Percentiles rank a stretch among this genome's conserved stretches.
phyloP scores from a whole-genome alignment of 2,888 invertebrate genomes.

The Oithona nana region DNA sequence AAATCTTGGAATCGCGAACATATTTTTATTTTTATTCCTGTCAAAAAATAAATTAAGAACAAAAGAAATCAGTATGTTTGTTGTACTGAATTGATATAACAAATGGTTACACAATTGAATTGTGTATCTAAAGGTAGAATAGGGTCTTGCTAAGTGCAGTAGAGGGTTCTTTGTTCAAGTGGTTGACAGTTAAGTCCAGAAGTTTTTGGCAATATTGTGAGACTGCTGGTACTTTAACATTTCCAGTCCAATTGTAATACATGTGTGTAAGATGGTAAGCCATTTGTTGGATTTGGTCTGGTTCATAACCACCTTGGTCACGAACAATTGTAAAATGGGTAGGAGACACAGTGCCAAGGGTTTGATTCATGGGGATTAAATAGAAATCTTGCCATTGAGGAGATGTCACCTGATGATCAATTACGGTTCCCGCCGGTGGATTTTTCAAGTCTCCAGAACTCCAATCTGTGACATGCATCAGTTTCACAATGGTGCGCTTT shows the following conservation, averaged over 20 bases:
- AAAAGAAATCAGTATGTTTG: no score
- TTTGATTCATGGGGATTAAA: conserved; percentile 63
- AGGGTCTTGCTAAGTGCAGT: background rate
- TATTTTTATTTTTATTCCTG: no score
- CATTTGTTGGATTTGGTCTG: conserved; percentile 62
- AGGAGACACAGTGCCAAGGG: conserved; percentile 70
- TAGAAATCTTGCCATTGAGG: conserved; percentile 66
- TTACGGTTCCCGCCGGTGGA: conserved; percentile 62
- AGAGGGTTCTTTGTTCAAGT: background rate
- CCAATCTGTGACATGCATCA: conserved; percentile 36
- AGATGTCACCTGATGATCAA: conserved; percentile 60
- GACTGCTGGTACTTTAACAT: conserved; percentile 67
- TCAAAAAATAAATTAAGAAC: no score
- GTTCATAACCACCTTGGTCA: conserved; percentile 28
- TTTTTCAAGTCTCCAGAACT: conserved; percentile 35
- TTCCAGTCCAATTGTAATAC: conserved; percentile 93
- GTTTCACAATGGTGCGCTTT: conserved; percentile 69
- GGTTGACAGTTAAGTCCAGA: background rate
- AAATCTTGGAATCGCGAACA: no score
- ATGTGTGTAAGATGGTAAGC: conserved; percentile 75
- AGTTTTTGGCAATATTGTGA: conserved; percentile 24
- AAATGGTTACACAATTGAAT: no score
- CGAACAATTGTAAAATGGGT: conserved; percentile 73
- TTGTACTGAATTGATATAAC: no score
- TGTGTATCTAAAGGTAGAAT: background rate